Evolutionary conservation across 2,888 invertebrate genomes (phyloP).

Genomic region (Steinernema hermaphroditum): DNA sequence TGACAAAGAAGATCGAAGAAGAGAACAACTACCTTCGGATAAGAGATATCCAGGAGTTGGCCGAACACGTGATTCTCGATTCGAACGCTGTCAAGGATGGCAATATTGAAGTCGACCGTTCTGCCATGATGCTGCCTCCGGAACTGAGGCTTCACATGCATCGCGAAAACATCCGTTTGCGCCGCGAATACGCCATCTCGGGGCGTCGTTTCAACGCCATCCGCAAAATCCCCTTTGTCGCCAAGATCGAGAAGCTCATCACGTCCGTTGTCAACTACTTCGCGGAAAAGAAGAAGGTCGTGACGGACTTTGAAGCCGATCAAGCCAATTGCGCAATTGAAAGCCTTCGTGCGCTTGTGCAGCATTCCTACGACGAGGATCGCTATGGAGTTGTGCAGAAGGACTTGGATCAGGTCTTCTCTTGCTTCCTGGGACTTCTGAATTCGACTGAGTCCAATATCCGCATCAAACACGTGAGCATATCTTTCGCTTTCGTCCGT

Average conservation of each 20-base stretch:
- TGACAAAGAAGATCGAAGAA: neutral
- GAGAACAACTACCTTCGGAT: neutral
- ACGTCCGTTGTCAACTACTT: neutral
- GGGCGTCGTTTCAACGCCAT: slow-evolving; percentile 9
- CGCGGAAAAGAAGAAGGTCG: slow-evolving; percentile 9
- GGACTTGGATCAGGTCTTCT: slow-evolving; percentile 33
- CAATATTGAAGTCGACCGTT: slow-evolving; percentile 11
- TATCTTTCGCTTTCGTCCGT: too few species aligned
- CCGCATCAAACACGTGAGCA: slow-evolving; percentile 7
- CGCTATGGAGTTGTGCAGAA: slow-evolving; percentile 52
- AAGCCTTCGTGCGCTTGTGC: slow-evolving; percentile 37
- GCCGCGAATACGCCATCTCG: slow-evolving; percentile 32
- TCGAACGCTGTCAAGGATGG: slow-evolving; percentile 14
- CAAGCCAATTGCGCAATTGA: neutral
- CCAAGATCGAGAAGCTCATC: slow-evolving; percentile 6
- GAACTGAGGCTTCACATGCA: slow-evolving; percentile 9
- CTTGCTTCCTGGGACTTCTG: neutral
- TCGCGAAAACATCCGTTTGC: slow-evolving; percentile 28
- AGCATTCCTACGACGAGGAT: slow-evolving; percentile 48
- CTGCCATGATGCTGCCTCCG: slow-evolving; percentile 12
- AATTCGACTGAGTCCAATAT: neutral
- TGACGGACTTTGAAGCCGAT: slow-evolving; percentile 23
- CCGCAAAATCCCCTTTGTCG: neutral
- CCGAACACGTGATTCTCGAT: slow-evolving; percentile 4
- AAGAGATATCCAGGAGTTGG: neutral